These are phyloP conservation scores for Drosophila prosaltans DNA, from an alignment of 1,140 invertebrate species.

Conservation along the genomic window DNA sequence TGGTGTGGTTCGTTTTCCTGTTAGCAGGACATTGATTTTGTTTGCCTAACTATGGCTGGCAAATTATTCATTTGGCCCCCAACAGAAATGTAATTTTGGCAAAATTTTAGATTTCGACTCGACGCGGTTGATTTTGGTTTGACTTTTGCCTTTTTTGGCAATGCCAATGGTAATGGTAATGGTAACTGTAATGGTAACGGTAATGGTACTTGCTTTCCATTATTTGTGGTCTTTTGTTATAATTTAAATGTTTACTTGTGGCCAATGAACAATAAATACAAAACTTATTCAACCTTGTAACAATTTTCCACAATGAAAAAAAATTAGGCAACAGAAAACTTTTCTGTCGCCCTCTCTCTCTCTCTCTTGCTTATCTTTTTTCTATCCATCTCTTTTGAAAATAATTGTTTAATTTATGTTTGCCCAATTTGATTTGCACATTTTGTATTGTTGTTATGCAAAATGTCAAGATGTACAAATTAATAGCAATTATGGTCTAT, in stretches of 20 bases:
- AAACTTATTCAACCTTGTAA: constrained; percentile 29
- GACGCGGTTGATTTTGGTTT: constrained; percentile 8
- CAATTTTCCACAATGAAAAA: constrained; percentile 15
- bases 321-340: constrained; percentile 8
- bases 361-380: background rate
- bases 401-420: constrained; percentile 19
- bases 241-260: constrained; percentile 28
- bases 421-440: constrained; percentile 18
- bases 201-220: constrained; percentile 6
- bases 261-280: constrained; percentile 25
- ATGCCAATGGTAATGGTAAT: background rate
- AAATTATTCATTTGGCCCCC: constrained; percentile 23
- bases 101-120: constrained; percentile 15
- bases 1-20: background rate
- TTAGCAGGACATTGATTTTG: constrained; percentile 22
- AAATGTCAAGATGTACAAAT: constrained; percentile 13
- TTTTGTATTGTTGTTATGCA: constrained; percentile 17
- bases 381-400: constrained; percentile 1
- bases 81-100: constrained; percentile 23
- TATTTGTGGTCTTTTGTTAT: constrained; percentile 19
- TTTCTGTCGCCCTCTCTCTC: background rate
- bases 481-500: constrained; percentile 27
- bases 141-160: constrained; percentile 4
- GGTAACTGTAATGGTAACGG: background rate
- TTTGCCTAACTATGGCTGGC: constrained; percentile 13